These are phyloP conservation scores for Drosophila kikkawai DNA, from an alignment of 1,140 invertebrate genomes.

Conservation along the genomic window DNA sequence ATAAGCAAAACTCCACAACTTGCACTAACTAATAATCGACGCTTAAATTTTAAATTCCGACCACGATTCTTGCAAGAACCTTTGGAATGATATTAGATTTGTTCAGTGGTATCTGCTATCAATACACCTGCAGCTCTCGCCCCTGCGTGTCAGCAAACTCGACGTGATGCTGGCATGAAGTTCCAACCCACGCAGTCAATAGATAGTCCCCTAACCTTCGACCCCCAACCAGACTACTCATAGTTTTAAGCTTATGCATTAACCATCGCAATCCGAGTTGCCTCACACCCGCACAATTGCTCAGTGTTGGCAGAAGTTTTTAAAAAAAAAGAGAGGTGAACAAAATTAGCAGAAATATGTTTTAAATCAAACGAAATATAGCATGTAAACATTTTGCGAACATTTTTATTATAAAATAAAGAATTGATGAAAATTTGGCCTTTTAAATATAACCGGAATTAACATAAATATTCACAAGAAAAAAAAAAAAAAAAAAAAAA, in stretches of 20 bases:
- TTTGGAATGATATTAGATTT: constrained; percentile 45
- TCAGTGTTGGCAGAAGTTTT: constrained; percentile 13
- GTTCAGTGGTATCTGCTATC: constrained; percentile 26
- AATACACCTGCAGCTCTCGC: constrained; percentile 38
- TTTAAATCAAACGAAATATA: not conserved
- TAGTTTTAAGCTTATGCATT: constrained; percentile 53
- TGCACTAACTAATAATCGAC: constrained; percentile 19
- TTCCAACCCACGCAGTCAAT: constrained; percentile 14
- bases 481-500: too few relatives aligned
- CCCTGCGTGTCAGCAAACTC: not conserved
- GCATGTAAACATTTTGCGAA: not conserved
- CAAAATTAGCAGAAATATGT: not conserved
- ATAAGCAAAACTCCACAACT: constrained; percentile 5
- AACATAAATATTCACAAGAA: not conserved
- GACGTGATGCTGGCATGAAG: constrained; percentile 14
- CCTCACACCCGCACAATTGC: not conserved
- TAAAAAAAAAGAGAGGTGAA: too few relatives aligned
- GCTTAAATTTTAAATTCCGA: constrained; percentile 35
- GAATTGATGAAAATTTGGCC: not conserved
- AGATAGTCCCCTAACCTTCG: constrained; percentile 9
- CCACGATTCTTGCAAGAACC: constrained; percentile 25
- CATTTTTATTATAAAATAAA: not conserved
- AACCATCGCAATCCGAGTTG: constrained; percentile 17
- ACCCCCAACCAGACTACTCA: constrained; percentile 21
- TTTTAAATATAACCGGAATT: not conserved